These are phyloP conservation scores for Serranus cabrilla DNA, from an alignment of 2,797 vertebrate species.

Conservation along the genomic window DNA sequence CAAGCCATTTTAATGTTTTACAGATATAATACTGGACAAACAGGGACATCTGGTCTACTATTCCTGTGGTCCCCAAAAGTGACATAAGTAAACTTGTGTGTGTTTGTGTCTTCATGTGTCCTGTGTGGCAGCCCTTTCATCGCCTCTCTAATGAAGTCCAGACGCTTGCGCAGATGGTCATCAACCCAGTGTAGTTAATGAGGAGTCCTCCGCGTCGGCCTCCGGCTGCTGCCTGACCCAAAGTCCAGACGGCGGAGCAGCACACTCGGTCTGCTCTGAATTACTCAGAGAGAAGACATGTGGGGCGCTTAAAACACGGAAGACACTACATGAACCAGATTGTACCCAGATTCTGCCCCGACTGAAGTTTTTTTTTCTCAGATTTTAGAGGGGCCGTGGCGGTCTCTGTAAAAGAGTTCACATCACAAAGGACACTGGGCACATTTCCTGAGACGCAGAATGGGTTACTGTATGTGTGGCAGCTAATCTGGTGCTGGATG, in stretches of 20 bases:
- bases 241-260: constrained; percentile 27
- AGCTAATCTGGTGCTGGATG: constrained; percentile 31
- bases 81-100: background rate
- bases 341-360: background rate
- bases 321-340: background rate
- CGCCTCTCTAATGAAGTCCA: constrained; percentile 68
- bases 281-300: constrained; percentile 10
- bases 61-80: too few species aligned
- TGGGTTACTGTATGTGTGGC: background rate
- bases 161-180: constrained; percentile 69
- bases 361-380: background rate
- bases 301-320: background rate
- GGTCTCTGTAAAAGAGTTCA: background rate
- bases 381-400: background rate
- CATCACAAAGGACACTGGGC: background rate
- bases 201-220: constrained; percentile 43
- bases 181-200: constrained; percentile 54
- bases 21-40: too few species aligned
- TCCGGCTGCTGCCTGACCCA: constrained; percentile 46
- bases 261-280: constrained; percentile 8
- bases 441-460: background rate
- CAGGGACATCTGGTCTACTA: background rate
- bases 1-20: too few species aligned
- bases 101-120: constrained; percentile 15
- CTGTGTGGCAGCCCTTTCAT: constrained; percentile 52